Evolutionary conservation across 2,797 vertebrate genomes (phyloP).

Genomic region (Acrossocheilus fasciatus): DNA sequence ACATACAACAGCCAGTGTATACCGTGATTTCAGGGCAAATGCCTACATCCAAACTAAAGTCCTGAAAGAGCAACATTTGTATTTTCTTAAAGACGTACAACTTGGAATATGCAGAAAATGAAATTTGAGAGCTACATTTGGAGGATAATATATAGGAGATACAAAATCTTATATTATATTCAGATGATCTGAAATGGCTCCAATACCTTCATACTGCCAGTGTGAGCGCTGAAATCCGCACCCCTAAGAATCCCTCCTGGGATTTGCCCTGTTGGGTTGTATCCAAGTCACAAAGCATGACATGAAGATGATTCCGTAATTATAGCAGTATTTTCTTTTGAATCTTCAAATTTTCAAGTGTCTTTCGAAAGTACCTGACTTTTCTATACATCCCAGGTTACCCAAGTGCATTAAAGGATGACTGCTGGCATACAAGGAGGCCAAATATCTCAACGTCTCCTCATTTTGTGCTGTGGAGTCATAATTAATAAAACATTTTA

Average conservation of each 20-base stretch:
- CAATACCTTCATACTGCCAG: slow-evolving; percentile 95
- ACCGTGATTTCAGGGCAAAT: slow-evolving; percentile 96
- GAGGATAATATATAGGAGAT: background rate
- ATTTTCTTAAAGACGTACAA: background rate
- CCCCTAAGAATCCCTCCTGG: slow-evolving; percentile 91
- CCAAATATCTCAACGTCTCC: slow-evolving; percentile 92
- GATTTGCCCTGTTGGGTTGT: slow-evolving; percentile 68
- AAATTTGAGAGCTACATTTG: background rate
- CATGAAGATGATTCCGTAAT: background rate
- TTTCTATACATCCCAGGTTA: slow-evolving; percentile 86
- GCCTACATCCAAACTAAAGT: slow-evolving; percentile 91
- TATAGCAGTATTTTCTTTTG: background rate
- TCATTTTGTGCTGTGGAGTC: slow-evolving; percentile 86
- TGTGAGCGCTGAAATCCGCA: slow-evolving; percentile 89
- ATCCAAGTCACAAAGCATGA: background rate
- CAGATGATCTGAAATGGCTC: background rate
- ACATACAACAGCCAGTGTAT: slow-evolving; percentile 93
- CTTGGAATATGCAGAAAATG: background rate
- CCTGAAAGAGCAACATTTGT: slow-evolving; percentile 74
- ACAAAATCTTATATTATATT: background rate
- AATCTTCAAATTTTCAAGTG: background rate
- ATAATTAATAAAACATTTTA: background rate
- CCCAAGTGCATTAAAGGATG: slow-evolving; percentile 92
- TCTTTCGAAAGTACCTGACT: slow-evolving; percentile 19
- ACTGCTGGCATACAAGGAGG: slow-evolving; percentile 90